Percentiles rank a stretch among this genome's conserved stretches.
Conservation (phyloP, 2,113 vertebrate species). For the Leiothrix lutea region DNA sequence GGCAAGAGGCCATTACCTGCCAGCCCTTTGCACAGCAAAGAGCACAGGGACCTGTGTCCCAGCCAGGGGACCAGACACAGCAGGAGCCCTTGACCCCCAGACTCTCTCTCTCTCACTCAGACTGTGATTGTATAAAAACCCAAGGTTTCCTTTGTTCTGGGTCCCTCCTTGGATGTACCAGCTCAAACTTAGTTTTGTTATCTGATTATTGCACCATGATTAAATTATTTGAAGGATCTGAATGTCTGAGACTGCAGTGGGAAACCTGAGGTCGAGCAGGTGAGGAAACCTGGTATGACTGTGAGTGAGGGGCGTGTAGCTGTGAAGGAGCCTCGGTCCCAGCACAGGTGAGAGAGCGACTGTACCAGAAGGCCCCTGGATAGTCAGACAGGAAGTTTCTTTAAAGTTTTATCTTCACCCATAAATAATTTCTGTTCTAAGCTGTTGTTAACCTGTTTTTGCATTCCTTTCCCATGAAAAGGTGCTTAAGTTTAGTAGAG, state of each 20-base stretch:
- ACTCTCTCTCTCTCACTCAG: background rate
- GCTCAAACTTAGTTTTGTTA: background rate
- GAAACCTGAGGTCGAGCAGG: rapidly evolving
- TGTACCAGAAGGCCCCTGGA: rapidly evolving
- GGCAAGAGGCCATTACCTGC: rapidly evolving
- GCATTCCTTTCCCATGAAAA: background rate
- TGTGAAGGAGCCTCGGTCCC: rapidly evolving
- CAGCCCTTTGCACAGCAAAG: background rate
- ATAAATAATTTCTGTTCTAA: background rate
- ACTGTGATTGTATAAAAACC: background rate
- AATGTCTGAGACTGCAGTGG: background rate
- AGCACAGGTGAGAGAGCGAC: background rate
- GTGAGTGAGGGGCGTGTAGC: background rate
- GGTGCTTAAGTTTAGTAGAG: background rate
- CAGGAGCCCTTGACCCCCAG: background rate
- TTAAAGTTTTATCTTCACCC: background rate
- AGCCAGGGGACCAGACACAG: rapidly evolving
- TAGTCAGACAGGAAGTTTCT: background rate
- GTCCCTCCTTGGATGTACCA: background rate
- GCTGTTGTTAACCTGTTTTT: background rate
- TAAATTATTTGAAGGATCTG: background rate
- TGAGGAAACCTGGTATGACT: background rate
- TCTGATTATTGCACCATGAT: background rate
- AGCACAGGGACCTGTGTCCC: background rate
- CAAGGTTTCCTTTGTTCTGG: too few relatives aligned